Conservation (phyloP, 2,113 vertebrate species). For the Motacilla tschutschensis region DNA sequence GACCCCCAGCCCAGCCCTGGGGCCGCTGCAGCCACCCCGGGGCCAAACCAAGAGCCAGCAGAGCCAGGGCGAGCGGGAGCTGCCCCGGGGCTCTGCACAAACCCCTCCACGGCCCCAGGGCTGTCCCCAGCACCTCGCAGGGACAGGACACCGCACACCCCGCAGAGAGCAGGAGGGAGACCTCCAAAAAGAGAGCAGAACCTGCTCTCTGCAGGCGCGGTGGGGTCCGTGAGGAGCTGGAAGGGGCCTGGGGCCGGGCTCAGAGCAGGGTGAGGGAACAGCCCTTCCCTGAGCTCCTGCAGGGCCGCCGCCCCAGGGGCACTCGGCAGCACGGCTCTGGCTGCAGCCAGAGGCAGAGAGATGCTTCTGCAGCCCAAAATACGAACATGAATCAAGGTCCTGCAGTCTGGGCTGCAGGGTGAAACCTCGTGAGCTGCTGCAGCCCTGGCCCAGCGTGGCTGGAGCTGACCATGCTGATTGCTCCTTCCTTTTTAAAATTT, state of each 20-base stretch:
- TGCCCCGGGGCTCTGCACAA: background rate
- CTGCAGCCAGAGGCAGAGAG: accelerated
- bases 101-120: accelerated
- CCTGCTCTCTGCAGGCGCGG: accelerated
- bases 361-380: background rate
- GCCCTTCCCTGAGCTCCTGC: background rate
- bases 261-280: background rate
- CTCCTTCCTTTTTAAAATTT: background rate
- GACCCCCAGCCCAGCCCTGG: background rate
- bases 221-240: accelerated
- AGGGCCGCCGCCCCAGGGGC: background rate
- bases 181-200: background rate
- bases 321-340: accelerated
- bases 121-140: background rate
- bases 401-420: background rate
- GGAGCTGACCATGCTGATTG: accelerated
- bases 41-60: background rate
- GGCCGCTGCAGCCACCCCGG: background rate
- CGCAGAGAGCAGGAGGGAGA: accelerated
- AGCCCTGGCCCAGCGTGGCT: accelerated
- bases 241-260: background rate
- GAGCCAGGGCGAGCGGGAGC: background rate
- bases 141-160: accelerated
- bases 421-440: background rate
- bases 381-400: background rate